Percentiles rank a stretch among this genome's conserved stretches.
phyloP scores from a whole-genome alignment of 1,140 invertebrate genomes.

The Calliphora vicina region DNA sequence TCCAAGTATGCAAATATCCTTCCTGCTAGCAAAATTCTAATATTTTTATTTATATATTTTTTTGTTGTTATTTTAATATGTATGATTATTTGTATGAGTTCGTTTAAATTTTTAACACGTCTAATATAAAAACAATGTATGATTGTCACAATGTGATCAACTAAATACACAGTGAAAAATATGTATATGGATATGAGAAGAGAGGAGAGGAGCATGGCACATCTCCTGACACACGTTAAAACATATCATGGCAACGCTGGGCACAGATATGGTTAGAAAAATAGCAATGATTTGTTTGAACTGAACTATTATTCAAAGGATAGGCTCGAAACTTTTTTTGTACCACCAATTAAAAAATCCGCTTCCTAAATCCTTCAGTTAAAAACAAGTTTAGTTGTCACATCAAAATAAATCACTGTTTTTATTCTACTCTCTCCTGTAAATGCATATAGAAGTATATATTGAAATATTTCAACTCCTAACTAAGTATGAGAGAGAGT shows the following conservation, averaged over 20 bases:
- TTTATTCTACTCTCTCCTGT: neutral
- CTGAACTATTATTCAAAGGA: too few relatives aligned
- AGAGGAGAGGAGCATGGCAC: neutral
- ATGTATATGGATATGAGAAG: neutral
- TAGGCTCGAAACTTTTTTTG: too few relatives aligned
- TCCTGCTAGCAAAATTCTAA: neutral
- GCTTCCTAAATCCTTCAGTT: too few relatives aligned
- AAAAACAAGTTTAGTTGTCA: too few relatives aligned
- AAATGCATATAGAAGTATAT: neutral
- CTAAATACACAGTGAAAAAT: neutral
- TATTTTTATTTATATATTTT: neutral
- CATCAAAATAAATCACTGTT: neutral
- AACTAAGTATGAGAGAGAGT: neutral
- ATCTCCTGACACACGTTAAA: neutral
- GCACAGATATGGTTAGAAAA: neutral
- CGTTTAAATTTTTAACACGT: slow-evolving; percentile 6
- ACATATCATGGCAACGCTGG: too few relatives aligned
- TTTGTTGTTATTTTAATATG: neutral
- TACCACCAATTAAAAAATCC: too few relatives aligned
- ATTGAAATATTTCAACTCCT: neutral
- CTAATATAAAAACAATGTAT: slow-evolving; percentile 5
- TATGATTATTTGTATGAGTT: neutral
- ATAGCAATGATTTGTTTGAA: too few relatives aligned
- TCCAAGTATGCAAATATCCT: neutral
- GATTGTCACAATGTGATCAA: slow-evolving; percentile 1